These are phyloP conservation scores for Eupithecia vulgata DNA, from an alignment of 2,888 invertebrate genomes.

Conservation along the genomic window DNA sequence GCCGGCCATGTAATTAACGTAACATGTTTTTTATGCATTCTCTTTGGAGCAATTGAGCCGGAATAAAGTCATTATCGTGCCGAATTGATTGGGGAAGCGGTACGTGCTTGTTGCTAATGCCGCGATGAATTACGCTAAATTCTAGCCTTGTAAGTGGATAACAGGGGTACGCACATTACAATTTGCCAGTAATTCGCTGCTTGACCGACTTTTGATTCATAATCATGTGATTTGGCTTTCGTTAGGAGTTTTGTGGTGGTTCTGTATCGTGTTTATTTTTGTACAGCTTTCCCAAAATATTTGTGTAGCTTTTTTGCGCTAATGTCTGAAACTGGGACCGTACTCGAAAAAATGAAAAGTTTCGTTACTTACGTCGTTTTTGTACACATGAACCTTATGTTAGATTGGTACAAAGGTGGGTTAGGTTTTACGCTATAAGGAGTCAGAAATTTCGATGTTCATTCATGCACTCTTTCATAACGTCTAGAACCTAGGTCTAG, in stretches of 20 bases:
- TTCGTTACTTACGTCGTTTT: too few species aligned
- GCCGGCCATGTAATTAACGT: slow-evolving; percentile 43
- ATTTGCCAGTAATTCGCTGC: slow-evolving; percentile 39
- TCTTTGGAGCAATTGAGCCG: slow-evolving; percentile 39
- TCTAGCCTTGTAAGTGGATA: slow-evolving; percentile 41
- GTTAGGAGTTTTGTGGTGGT: background rate
- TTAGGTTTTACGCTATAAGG: too few species aligned
- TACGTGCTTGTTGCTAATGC: slow-evolving; percentile 50
- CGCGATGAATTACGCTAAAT: slow-evolving; percentile 49
- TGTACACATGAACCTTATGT: too few species aligned
- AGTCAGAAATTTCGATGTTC: background rate
- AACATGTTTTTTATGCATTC: slow-evolving; percentile 41
- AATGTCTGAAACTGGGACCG: background rate
- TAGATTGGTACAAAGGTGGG: too few species aligned
- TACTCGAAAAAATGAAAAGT: too few species aligned
- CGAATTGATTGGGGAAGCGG: slow-evolving; percentile 48
- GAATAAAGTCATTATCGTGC: slow-evolving; percentile 47
- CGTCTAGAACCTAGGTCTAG: too few species aligned
- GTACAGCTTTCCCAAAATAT: background rate
- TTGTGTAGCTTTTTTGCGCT: background rate
- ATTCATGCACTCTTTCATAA: too few species aligned
- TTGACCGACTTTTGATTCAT: slow-evolving; percentile 60
- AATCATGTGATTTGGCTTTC: background rate
- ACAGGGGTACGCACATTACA: slow-evolving; percentile 27
- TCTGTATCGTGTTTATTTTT: background rate